These are phyloP conservation scores for Amphibalanus amphitrite DNA, from an alignment of 1,140 invertebrate genomes.

Conservation along the genomic window DNA sequence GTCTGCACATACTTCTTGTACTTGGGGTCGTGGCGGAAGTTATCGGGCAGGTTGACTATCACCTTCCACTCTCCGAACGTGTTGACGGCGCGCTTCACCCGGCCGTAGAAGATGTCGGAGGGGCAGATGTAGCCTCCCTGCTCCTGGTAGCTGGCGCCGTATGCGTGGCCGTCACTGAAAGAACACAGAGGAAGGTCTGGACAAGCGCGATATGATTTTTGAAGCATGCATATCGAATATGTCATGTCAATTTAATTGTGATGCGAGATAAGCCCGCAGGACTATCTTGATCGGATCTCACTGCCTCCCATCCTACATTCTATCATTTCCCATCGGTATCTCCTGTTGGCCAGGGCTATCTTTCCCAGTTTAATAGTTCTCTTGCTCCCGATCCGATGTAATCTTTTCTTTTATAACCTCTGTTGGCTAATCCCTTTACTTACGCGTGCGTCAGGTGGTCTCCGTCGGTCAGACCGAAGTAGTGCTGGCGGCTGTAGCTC, in stretches of 20 bases:
- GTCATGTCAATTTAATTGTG: too few species aligned
- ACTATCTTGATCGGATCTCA: too few species aligned
- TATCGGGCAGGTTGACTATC: constrained; percentile 17
- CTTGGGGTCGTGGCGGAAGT: constrained; percentile 10
- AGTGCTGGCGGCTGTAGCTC: constrained; percentile 21
- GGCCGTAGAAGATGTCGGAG: constrained; percentile 20
- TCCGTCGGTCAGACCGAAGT: constrained; percentile 16
- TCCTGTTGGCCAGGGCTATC: too few species aligned
- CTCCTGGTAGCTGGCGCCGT: constrained; percentile 19
- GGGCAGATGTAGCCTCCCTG: constrained; percentile 22
- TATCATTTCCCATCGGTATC: too few species aligned
- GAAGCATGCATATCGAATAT: too few species aligned
- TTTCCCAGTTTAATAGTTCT: too few species aligned
- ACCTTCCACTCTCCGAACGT: constrained; percentile 23
- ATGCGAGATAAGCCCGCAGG: too few species aligned
- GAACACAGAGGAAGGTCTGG: not conserved
- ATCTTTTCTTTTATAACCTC: too few species aligned
- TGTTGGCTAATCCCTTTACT: too few species aligned
- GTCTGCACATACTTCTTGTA: constrained; percentile 20
- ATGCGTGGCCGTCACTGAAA: constrained; percentile 16
- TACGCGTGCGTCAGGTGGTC: constrained; percentile 13
- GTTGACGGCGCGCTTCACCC: constrained; percentile 21
- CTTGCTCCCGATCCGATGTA: too few species aligned
- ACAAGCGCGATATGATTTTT: constrained; percentile 8
- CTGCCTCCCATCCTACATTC: too few species aligned